Evolutionary conservation across 2,113 vertebrate species (phyloP).

Genomic region (Vombatus ursinus): DNA sequence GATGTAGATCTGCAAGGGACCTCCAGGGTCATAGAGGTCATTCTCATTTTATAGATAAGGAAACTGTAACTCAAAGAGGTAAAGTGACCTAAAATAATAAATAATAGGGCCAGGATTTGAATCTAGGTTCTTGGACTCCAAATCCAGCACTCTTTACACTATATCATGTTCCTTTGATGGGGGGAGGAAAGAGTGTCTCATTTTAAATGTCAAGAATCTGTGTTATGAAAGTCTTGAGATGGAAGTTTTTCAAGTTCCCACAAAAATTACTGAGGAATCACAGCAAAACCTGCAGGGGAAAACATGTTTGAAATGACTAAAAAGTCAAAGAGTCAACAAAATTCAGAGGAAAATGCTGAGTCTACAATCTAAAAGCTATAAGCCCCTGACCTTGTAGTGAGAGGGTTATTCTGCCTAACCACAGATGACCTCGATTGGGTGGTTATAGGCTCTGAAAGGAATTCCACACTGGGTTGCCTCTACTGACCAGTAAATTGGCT

Average conservation of each 20-base stretch:
- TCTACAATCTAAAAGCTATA: neutral
- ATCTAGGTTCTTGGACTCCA: slow-evolving; percentile 21
- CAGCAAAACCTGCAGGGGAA: neutral
- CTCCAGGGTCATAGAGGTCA: neutral
- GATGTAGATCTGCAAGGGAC: neutral
- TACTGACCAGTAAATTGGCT: neutral
- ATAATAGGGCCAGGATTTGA: slow-evolving; percentile 6
- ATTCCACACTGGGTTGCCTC: neutral
- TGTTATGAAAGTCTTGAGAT: neutral
- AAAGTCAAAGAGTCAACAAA: neutral
- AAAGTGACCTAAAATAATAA: slow-evolving; percentile 35
- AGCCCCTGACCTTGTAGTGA: neutral
- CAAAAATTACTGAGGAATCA: neutral
- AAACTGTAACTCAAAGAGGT: slow-evolving; percentile 28
- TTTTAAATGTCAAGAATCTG: neutral
- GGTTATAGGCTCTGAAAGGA: neutral
- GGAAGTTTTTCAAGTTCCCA: neutral
- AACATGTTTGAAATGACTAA: neutral
- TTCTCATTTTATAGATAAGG: slow-evolving; percentile 18
- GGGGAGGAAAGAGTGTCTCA: neutral
- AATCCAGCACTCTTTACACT: neutral
- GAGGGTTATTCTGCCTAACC: neutral
- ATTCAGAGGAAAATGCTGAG: neutral
- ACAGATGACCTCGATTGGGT: neutral
- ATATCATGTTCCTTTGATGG: neutral